Conservation (phyloP, 2,797 vertebrate genomes). For the Crypturellus tataupa region DNA sequence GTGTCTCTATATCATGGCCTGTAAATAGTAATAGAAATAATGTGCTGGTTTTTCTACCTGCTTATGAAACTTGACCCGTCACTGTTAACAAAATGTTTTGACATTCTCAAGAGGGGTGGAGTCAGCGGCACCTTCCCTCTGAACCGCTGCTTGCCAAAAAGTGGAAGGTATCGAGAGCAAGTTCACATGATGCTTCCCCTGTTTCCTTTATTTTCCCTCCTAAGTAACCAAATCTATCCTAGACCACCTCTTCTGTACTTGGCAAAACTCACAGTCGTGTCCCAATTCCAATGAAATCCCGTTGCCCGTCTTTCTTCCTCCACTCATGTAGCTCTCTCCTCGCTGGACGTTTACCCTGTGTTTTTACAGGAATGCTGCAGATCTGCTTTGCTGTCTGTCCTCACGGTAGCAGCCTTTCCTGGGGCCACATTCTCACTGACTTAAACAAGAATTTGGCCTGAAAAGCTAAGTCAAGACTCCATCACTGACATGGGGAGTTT, state of each 20-base stretch:
- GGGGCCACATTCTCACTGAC: background rate
- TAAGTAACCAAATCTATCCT: background rate
- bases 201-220: background rate
- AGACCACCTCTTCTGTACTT: background rate
- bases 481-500: background rate
- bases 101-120: constrained; percentile 8
- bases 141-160: background rate
- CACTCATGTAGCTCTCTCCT: background rate
- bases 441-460: background rate
- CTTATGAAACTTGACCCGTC: constrained; percentile 43
- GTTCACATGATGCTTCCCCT: background rate
- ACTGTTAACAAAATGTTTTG: constrained; percentile 39
- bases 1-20: constrained; percentile 25
- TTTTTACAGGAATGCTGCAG: background rate
- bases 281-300: background rate
- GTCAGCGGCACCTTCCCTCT: constrained; percentile 11
- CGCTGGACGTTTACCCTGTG: background rate
- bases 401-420: background rate
- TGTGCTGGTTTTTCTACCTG: background rate
- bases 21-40: constrained; percentile 34
- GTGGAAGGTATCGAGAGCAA: constrained; percentile 3
- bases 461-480: background rate
- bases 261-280: background rate
- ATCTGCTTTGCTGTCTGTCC: background rate
- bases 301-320: background rate